Evolutionary conservation across 2,888 invertebrate species (phyloP), one percentile per base, ranked within the genome.

Genomic region (Andrena trimmerana): DNA sequence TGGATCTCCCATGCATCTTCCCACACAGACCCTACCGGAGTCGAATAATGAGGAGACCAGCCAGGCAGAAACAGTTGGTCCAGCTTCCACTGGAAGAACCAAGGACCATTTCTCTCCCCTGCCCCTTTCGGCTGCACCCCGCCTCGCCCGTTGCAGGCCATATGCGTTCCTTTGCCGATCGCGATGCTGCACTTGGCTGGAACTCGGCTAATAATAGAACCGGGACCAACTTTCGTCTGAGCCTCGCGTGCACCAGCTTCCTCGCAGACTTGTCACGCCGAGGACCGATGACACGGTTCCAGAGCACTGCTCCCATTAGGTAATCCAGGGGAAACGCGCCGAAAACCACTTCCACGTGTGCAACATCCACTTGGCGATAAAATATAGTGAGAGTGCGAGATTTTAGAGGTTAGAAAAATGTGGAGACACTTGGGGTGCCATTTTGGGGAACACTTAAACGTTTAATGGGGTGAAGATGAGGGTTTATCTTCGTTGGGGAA

Each of bases 161-260:
- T 67, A 82, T 82, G 82, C 82, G 81, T 81, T 81, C 83, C 71
- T 76, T 48, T 36, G 42, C 67, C 33, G 83, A 70, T 82, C 71
- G 71, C 76, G 72, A 69, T 76, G 83, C 72, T 78, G 75, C 77
- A 84, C 85, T 84, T 85, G 84, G 80, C 85, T 80, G 87, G 78
- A 87, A 78, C 66, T 73, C 83, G 59, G 88, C 86, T 86, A 86
- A 86, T 85, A 86, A 86, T 86, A 86, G 86, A 81, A 87, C 87
- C 67, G 73, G 76, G 70, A 77, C 84, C 67, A 81, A 86, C 86
- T 85, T 87, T 87, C 87, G 87, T 87, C 83, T 62, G 70, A 42
- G 71, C 68, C 50, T 75, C 76, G 81, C 82, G 71, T 82, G 77
- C 83, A 82, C 67, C 83, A 20, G 76, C 72, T 65, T 75, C 77